Evolutionary conservation across 2,797 vertebrate genomes (phyloP).

Genomic region (Labeo calbasu): DNA sequence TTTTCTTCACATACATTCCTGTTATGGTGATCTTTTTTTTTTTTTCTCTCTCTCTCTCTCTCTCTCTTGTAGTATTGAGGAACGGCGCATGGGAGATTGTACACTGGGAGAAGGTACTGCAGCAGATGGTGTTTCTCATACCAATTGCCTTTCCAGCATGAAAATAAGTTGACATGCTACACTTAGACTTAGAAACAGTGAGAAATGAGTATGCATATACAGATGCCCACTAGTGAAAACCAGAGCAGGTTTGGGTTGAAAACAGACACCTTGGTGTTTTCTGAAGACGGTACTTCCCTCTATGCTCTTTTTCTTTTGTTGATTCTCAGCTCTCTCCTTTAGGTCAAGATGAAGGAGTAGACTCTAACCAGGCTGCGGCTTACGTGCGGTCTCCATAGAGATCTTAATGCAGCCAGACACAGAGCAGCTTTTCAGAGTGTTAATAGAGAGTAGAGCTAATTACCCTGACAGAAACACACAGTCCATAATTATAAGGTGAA

Average conservation of each 20-base stretch:
- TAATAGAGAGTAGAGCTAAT: constrained; percentile 62
- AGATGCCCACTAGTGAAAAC: constrained; percentile 1
- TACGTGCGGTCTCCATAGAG: constrained; percentile 33
- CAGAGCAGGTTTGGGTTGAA: constrained; percentile 11
- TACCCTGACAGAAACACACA: constrained; percentile 58
- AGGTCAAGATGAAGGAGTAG: constrained; percentile 32
- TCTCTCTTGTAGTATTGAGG: constrained; percentile 84
- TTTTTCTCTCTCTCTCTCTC: constrained; percentile 11
- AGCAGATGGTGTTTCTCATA: constrained; percentile 43
- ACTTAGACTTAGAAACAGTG: background rate
- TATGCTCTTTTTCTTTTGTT: constrained; percentile 6
- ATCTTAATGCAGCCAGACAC: constrained; percentile 50
- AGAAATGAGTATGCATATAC: background rate
- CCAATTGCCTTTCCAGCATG: background rate
- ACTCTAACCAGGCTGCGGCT: constrained; percentile 63
- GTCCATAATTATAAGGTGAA: constrained; percentile 55
- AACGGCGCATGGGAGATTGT: constrained; percentile 99
- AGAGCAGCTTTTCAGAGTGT: constrained; percentile 59
- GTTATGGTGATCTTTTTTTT: constrained; percentile 5
- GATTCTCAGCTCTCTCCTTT: background rate
- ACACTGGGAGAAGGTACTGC: constrained; percentile 98
- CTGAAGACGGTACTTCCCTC: background rate
- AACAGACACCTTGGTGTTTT: constrained; percentile 11
- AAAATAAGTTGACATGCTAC: constrained; percentile 17
- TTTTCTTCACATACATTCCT: background rate